Conservation (phyloP, 2,797 vertebrate species). For the Rhinoraja longicauda region DNA sequence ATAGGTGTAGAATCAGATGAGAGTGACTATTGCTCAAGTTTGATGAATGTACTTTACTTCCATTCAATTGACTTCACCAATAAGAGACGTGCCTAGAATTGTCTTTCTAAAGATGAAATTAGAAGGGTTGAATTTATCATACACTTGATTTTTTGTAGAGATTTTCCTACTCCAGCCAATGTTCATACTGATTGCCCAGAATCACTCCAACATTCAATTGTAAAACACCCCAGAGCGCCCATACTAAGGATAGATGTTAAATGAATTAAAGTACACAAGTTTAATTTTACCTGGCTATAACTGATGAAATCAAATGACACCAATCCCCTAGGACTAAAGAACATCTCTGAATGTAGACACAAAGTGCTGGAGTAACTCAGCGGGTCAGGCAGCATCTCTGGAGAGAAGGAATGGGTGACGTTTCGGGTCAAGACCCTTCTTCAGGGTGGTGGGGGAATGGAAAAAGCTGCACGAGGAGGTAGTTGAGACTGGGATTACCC, state of each 20-base stretch:
- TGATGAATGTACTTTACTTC: background rate
- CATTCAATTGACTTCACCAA: background rate
- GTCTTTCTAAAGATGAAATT: background rate
- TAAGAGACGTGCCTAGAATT: background rate
- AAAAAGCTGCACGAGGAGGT: too few relatives aligned
- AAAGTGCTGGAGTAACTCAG: background rate
- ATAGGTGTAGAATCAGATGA: too few relatives aligned
- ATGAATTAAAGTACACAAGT: background rate
- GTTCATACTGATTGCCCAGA: background rate
- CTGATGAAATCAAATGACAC: background rate
- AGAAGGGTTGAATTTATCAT: too few relatives aligned
- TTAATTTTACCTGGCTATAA: background rate
- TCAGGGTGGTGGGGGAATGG: too few relatives aligned
- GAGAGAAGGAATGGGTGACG: too few relatives aligned
- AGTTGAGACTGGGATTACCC: too few relatives aligned
- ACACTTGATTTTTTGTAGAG: background rate
- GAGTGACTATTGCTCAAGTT: background rate
- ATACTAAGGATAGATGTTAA: background rate
- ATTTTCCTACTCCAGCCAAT: background rate
- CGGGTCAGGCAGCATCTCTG: too few relatives aligned
- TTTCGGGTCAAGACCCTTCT: too few relatives aligned
- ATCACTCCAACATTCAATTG: background rate
- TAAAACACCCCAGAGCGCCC: background rate
- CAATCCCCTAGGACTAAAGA: background rate
- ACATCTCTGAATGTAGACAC: background rate